Conservation (phyloP, 2,888 invertebrate genomes). For the Aphodius sticticus region DNA sequence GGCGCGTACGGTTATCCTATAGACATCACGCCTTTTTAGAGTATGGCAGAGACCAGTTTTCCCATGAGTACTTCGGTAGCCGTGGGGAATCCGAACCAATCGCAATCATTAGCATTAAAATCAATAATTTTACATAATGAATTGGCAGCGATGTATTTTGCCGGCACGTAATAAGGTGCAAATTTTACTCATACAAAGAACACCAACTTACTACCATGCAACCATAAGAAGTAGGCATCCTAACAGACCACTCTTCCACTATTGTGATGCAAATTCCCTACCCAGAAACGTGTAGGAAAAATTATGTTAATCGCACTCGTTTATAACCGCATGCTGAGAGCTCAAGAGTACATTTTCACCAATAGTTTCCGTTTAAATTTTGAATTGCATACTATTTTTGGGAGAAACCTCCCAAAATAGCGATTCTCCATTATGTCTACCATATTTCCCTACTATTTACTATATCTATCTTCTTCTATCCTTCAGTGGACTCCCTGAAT, state of each 20-base stretch:
- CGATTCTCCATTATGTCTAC: too few species aligned
- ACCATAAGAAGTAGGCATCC: background rate
- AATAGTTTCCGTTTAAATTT: background rate
- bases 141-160: background rate
- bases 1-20: too few species aligned
- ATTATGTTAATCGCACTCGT: background rate
- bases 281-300: background rate
- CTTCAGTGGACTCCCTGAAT: too few species aligned
- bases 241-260: background rate
- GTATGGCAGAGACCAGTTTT: background rate
- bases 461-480: too few species aligned
- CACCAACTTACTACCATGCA: background rate
- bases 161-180: background rate
- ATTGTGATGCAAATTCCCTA: background rate
- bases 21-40: too few species aligned
- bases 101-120: background rate
- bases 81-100: background rate
- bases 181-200: background rate
- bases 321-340: background rate
- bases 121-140: slow-evolving; percentile 4
- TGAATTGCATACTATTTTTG: too few species aligned
- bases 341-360: background rate
- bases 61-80: background rate
- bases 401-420: too few species aligned
- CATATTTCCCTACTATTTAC: too few species aligned